Evolutionary conservation across 2,888 invertebrate genomes (phyloP).

Genomic region (Cheiracanthium punctorium): DNA sequence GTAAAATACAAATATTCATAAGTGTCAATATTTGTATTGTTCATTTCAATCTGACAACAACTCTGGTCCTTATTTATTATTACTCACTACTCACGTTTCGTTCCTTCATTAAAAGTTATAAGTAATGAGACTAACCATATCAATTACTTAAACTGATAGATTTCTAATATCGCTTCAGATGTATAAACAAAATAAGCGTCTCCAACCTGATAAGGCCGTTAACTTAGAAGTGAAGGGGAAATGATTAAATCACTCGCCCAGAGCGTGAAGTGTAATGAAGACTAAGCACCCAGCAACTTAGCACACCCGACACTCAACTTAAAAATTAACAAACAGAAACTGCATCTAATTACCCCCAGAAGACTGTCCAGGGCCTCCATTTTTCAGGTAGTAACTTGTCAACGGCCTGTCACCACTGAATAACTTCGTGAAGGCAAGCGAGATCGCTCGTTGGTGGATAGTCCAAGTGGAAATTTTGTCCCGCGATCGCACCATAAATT

Average conservation of each 20-base stretch:
- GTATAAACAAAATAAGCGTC: too few relatives aligned
- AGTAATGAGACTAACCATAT: too few relatives aligned
- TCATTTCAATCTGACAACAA: too few relatives aligned
- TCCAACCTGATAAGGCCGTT: too few relatives aligned
- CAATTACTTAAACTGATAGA: too few relatives aligned
- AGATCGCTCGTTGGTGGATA: neutral
- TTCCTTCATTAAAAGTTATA: too few relatives aligned
- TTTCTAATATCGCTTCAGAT: too few relatives aligned
- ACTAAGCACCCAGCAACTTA: neutral
- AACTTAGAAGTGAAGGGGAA: neutral
- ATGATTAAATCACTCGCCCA: neutral
- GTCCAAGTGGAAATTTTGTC: neutral
- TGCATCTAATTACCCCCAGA: slow-evolving; percentile 8
- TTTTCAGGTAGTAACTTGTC: neutral
- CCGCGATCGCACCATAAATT: slow-evolving; percentile 11
- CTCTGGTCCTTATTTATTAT: too few relatives aligned
- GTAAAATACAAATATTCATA: too few relatives aligned
- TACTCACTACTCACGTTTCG: too few relatives aligned
- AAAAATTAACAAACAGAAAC: neutral
- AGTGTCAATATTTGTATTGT: too few relatives aligned
- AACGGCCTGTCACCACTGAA: neutral
- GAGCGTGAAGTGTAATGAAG: neutral
- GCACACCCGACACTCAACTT: neutral
- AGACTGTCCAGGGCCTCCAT: neutral
- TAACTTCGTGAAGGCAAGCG: neutral